Evolutionary conservation across 2,113 vertebrate species (phyloP), one percentile per base, ranked within the genome.

Genomic region (Rhegmatorhina hoffmannsi): DNA sequence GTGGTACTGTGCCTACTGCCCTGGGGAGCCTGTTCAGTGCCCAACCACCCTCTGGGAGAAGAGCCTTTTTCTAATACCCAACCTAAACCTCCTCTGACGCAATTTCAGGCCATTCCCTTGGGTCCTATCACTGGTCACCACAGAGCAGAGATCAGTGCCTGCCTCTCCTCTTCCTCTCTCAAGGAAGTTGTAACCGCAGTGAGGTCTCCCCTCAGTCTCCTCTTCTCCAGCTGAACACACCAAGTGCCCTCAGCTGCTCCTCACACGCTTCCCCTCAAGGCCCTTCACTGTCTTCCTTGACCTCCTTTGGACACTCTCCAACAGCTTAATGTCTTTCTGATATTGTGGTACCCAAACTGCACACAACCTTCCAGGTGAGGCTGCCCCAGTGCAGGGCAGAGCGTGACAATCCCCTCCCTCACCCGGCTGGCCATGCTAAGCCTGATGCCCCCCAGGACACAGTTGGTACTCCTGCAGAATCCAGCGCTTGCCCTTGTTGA

Each of bases 401-500:
- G 36, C 1, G 3, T 72, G 72, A 68, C 44, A 52, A 17, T 67
- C 29, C 23, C 43, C 52, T 50, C 15, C 50, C 52, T 58, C 10
- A 18, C 6, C 34, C 2, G 1, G 28, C 46, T 52, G 55, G 29
- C 1, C 2, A 25, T 40, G 52, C 34, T 85, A 43, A 24, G 4
- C 29, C 34, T 58, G 70, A 29, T 85, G 60, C 1, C 5, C 26
- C 10, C 8, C 16, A n/a, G 50, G 43, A 16, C 50, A 75, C 0
- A 0, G 23, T 0, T 40, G 50, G 2, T 25, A 20, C 25, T 76
- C 34, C 44, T 28, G 33, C 14, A 68, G 44, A 59, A 52, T 33
- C 7, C 0, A 0, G 14, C 18, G 15, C 33, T 36, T 59, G 4
- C 17, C 7, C 44, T 17, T 28, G 9, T 3, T 52, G 7, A 15